These are phyloP conservation scores for Aurelia sp. DNA, from an alignment of 30 jellyfish, hydroid and myxozoan species.

Conservation along the genomic window DNA sequence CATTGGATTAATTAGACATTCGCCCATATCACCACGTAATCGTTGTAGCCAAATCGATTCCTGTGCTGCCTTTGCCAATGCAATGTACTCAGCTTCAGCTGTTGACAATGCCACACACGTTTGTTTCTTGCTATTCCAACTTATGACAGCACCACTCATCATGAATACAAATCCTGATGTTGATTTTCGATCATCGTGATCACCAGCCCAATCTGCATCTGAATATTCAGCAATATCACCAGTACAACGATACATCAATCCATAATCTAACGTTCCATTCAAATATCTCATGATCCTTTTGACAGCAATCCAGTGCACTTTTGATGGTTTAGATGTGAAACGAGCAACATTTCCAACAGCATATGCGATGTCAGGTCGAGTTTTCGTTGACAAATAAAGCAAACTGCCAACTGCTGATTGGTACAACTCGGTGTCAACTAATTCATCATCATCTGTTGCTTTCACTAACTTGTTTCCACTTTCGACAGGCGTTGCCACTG, in stretches of 20 bases:
- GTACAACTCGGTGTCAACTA: constrained; percentile 17
- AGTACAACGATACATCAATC: constrained; percentile 4
- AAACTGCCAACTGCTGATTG: constrained; percentile 73
- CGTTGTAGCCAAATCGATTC: constrained; percentile 68
- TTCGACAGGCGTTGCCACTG: constrained; percentile 52
- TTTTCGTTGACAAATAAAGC: constrained; percentile 28
- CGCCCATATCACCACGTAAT: not conserved
- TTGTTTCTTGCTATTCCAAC: constrained; percentile 70
- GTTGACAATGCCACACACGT: constrained; percentile 54
- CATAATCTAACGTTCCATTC: constrained; percentile 41
- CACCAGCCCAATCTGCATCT: constrained; percentile 89
- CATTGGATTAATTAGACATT: not conserved
- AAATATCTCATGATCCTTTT: constrained; percentile 68
- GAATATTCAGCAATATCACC: constrained; percentile 15
- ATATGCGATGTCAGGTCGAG: constrained; percentile 68
- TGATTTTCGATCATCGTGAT: constrained; percentile 25
- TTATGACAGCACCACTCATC: constrained; percentile 42
- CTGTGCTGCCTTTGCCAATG: constrained; percentile 44
- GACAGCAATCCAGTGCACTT: constrained; percentile 68
- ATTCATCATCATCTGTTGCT: not conserved
- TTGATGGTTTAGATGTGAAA: constrained; percentile 13
- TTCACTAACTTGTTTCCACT: constrained; percentile 22
- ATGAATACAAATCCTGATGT: constrained; percentile 55
- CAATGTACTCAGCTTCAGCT: constrained; percentile 72
- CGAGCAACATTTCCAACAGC: constrained; percentile 62